Evolutionary conservation across 1,140 invertebrate genomes (phyloP), one percentile per base, ranked within the genome.

Genomic region (Alviniconcha marisindica): DNA sequence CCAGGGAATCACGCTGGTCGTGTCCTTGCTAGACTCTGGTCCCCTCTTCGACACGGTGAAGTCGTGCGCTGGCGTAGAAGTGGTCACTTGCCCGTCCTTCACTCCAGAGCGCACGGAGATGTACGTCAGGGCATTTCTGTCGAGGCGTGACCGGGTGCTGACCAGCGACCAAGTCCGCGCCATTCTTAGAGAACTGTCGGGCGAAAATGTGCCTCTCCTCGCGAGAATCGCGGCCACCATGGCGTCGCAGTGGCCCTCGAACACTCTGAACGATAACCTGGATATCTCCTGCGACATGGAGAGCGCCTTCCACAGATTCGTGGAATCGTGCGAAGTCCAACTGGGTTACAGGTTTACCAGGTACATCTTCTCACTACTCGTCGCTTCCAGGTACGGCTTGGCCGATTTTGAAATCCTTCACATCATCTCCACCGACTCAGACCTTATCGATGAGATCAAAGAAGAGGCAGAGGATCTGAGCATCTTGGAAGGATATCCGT

Each of bases 401-500:
- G 81, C 82, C 3, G 84, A 84, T 54, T 73, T 77, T 10, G 86
- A 87, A 63, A 73, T 87, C 36, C 69, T 85, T 15, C 84, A 87
- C 69, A 77, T 87, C 48, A 48, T 85, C 10, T 56, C 79, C 14
- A 79, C 73, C 31, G 84, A 87, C 44, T 21, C 83, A 5, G 80
- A 84, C 10, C 40, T 87, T 24, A 71, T 85, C 1, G 80, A 84
- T 40, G 84, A 85, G 38, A 83, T 85, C 54, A 82, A 84, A 56
- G 79, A 78, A 42, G 84, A 85, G 77, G 40, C 63, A n/a, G 74
- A 83, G 33, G 51, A 77, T 33, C 44, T 85, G 15, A 87, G 86
- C 63, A 80, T 87, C 48, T 74, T 87, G 0, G 84, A 87, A 54
- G 86, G 86, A 44, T 87, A 79, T 51, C 83, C 86, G 2, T 85